Evolutionary conservation across 2,797 vertebrate species (phyloP), one percentile per base, ranked within the genome.

Genomic region (Saxicola maurus): DNA sequence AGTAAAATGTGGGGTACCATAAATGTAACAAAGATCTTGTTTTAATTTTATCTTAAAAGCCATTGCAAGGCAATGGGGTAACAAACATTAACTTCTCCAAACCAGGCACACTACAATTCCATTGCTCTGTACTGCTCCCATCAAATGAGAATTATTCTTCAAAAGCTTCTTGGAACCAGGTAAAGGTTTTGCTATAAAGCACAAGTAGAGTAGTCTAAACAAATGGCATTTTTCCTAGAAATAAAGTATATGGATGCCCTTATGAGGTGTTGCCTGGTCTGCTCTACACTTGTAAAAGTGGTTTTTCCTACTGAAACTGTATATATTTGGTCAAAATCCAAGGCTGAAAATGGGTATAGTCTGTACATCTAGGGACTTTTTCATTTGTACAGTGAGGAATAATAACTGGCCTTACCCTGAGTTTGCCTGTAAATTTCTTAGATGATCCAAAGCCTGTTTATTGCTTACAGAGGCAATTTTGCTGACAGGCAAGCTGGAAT

Each of bases 31-130:
- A 82, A 74, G 48, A 57, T 66, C 56, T 76, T 82, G 43, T 51
- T 92, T 82, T 90, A 86, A 86, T 94, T 95, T 84, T 5, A 71
- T 94, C 92, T 87, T 17, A 71, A 87, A 92, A 91, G 25, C 28
- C 1, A 1, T 90, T 86, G 52, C 49, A 81, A 86, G 33, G 71
- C 76, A 89, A 11, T 31, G 57, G 79, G 23, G 20, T 86, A 60
- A 30, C 86, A 91, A 89, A 62, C 45, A 49, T 81, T 75, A 67
- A 72, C 31, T 73, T 67, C 20, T 72, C 76, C 11, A 79, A 49
- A 56, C 23, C 33, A 64, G 60, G 30, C 19, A 64, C 79, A 42
- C n/a, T 33, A 33, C 24, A 25, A 1, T 86, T 81, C 69, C 55
- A 66, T 8, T 46, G 28, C 37, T 85, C n/a, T 38, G 6, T 72